These are phyloP conservation scores for Tetraneura akinire DNA, from an alignment of 1,140 invertebrate genomes.

Conservation along the genomic window DNA sequence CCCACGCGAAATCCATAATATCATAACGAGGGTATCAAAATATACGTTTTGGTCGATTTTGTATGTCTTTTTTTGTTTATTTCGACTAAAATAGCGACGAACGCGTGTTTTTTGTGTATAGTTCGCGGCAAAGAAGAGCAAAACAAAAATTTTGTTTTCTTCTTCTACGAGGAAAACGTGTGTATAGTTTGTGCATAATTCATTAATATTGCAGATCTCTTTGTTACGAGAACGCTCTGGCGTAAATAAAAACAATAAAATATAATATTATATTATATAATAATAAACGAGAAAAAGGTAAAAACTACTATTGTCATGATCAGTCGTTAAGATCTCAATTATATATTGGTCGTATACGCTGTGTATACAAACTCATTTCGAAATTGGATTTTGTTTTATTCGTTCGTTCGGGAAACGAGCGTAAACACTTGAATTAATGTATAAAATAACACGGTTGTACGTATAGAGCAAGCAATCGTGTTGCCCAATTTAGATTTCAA, in stretches of 20 bases:
- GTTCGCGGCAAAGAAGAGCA: too few species aligned
- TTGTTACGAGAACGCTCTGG: background rate
- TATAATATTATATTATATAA: background rate
- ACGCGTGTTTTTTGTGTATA: too few species aligned
- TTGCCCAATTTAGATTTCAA: too few species aligned
- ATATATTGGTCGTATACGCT: background rate
- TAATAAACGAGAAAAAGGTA: background rate
- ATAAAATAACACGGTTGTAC: background rate
- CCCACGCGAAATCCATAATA: background rate
- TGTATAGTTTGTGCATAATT: too few species aligned
- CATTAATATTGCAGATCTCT: too few species aligned
- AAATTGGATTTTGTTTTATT: constrained; percentile 15
- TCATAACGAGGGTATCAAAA: background rate
- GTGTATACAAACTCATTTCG: background rate
- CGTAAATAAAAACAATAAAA: constrained; percentile 5
- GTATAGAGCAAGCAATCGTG: background rate
- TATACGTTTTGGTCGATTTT: too few species aligned
- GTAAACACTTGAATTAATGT: background rate
- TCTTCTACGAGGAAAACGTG: too few species aligned
- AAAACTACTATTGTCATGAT: background rate
- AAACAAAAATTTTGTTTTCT: too few species aligned
- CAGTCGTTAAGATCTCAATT: background rate
- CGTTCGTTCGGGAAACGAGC: background rate
- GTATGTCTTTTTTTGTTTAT: too few species aligned
- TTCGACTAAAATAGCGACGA: too few species aligned